phyloP scores from a whole-genome alignment of 2,113 vertebrate species.

The Tympanuchus pallidicinctus region DNA sequence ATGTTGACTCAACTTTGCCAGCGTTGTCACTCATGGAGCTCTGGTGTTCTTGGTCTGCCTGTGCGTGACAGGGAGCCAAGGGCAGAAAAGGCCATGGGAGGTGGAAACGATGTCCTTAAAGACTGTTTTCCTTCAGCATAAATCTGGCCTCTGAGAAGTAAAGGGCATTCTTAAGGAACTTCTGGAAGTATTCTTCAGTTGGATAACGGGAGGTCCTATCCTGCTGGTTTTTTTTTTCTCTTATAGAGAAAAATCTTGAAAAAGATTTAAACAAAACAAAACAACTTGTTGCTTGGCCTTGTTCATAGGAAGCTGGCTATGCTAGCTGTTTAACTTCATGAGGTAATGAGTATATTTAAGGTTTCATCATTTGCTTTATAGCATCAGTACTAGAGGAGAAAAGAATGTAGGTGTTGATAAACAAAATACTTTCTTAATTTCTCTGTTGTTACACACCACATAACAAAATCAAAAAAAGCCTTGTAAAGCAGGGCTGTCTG shows the following conservation, averaged over 20 bases:
- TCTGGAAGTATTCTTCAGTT: neutral
- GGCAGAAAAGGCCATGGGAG: neutral
- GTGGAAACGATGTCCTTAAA: neutral
- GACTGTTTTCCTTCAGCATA: neutral
- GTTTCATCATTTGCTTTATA: neutral
- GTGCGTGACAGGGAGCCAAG: neutral
- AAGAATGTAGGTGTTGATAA: neutral
- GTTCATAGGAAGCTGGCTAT: neutral
- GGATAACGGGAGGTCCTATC: neutral
- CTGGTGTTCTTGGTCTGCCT: neutral
- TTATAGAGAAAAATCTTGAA: neutral
- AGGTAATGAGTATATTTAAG: neutral
- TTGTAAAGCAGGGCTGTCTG: neutral
- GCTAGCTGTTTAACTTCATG: neutral
- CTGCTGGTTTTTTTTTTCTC: neutral
- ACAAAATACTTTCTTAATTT: neutral
- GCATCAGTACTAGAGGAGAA: neutral
- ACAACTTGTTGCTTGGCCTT: neutral
- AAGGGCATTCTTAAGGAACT: neutral
- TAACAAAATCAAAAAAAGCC: neutral
- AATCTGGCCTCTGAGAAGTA: neutral
- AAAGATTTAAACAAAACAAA: neutral
- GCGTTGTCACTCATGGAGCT: neutral
- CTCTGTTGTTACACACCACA: neutral
- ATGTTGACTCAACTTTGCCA: neutral